Percentiles rank a stretch among this genome's conserved stretches.
Evolutionary conservation across 2,888 invertebrate genomes (phyloP).

Genomic region (Junonia oenone): DNA sequence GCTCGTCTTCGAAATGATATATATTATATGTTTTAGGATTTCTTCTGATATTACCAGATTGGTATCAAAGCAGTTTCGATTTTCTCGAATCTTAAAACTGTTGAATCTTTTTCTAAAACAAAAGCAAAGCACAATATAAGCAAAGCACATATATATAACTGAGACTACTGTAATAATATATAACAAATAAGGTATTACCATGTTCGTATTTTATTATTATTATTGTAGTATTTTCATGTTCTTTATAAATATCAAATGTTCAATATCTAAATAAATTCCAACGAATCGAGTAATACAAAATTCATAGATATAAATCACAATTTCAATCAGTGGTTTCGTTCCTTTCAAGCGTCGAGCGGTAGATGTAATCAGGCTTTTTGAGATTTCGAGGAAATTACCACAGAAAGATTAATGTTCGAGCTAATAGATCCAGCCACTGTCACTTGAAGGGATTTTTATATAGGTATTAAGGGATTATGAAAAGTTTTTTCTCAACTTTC

Average conservation of each 20-base stretch:
- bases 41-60: too few relatives aligned
- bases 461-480: neutral
- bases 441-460: constrained; percentile 1
- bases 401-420: constrained; percentile 2
- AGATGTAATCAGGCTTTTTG: constrained; percentile 15
- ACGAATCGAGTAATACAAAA: neutral
- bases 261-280: neutral
- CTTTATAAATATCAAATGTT: neutral
- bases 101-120: too few relatives aligned
- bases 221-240: neutral
- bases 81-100: too few relatives aligned
- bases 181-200: neutral
- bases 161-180: too few relatives aligned
- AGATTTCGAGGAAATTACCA: constrained; percentile 15
- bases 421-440: constrained; percentile 10
- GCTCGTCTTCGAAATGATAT: too few relatives aligned
- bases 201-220: neutral
- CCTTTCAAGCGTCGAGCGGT: constrained; percentile 4
- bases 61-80: too few relatives aligned
- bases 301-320: neutral
- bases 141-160: too few relatives aligned
- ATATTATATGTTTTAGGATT: too few relatives aligned
- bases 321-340: constrained; percentile 1
- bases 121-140: too few relatives aligned
- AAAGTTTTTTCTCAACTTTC: neutral